Evolutionary conservation across 1,140 invertebrate genomes (phyloP), one percentile per base, ranked within the genome.

Genomic region (Solenopsis fugax): DNA sequence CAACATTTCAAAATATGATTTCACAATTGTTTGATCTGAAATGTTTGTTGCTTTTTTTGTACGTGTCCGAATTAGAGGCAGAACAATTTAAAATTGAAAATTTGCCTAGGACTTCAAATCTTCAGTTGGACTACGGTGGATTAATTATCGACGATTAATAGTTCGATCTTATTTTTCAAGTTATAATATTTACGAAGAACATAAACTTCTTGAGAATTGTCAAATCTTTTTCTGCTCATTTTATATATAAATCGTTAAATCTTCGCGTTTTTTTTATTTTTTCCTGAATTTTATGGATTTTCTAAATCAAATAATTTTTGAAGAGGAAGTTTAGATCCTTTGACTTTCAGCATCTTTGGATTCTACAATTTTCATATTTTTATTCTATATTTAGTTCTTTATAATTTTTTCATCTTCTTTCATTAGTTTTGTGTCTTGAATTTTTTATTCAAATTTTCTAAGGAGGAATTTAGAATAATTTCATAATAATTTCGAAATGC

Each of bases 401-500:
- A 0, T 21, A 75, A 58, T 24, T 18, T 56, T 75, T 75, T 10
- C 3, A 45, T 24, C 5, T 41, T 75, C 13, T 41, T 58, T n/a
- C 3, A 16, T 18, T 56, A 34, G 34, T 54, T 72, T 56, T 12
- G 5, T 41, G 21, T 16, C 34, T 37, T 0, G 12, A 58, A 75
- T 5, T 24, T 58, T 16, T 58, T 75, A 41, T 54, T 41, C 34
- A 18, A 75, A 5, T 3, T 34, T 62, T 34, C 24, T 1, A 9
- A 24, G 9, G 10, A 69, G n/a, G 34, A 58, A 75, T 41, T 58
- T 21, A 4, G n/a, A 58, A 41, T 37, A 0, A 21, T 56, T 10
- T 37, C 29, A 34, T 58, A 75, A 75, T 58, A 75, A 75, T 56
- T 41, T 58, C 13, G 6, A 41, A 45, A 58, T 37, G 73, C 37